These are phyloP conservation scores for Hipparchia sbordonii DNA, from an alignment of 2,888 invertebrate genomes.

Conservation along the genomic window DNA sequence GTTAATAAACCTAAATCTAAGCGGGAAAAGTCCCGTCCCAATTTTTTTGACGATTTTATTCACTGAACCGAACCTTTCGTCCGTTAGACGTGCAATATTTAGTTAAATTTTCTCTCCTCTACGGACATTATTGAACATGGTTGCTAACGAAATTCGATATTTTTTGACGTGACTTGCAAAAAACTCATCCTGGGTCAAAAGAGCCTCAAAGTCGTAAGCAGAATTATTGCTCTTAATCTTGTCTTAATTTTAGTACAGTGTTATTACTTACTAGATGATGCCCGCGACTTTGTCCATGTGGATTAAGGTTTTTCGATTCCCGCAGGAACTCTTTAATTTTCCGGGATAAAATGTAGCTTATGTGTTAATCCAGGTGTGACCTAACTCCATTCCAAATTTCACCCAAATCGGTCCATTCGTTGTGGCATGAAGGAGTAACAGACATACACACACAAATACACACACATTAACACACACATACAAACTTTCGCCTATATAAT, in stretches of 20 bases:
- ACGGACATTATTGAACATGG: neutral
- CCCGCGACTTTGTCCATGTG: no score
- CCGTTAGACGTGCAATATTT: slow-evolving; percentile 11
- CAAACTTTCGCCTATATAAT: no score
- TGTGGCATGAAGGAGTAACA: no score
- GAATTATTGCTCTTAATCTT: neutral
- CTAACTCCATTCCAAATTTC: no score
- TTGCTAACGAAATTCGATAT: neutral
- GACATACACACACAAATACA: no score
- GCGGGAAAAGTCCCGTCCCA: slow-evolving; percentile 1
- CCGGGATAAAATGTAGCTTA: no score
- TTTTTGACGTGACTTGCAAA: neutral
- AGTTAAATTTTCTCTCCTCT: neutral
- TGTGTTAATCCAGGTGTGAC: no score
- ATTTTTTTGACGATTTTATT: neutral
- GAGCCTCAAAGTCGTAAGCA: neutral
- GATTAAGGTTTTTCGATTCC: no score
- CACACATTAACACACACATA: no score
- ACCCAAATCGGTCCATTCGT: no score
- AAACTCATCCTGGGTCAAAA: neutral
- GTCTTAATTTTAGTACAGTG: neutral
- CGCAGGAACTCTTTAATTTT: no score
- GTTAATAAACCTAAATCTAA: neutral
- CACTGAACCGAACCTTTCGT: neutral
- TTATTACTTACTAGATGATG: neutral